These are phyloP conservation scores for Pseudolycoriella hygida DNA, from an alignment of 2,888 invertebrate genomes.

Conservation along the genomic window DNA sequence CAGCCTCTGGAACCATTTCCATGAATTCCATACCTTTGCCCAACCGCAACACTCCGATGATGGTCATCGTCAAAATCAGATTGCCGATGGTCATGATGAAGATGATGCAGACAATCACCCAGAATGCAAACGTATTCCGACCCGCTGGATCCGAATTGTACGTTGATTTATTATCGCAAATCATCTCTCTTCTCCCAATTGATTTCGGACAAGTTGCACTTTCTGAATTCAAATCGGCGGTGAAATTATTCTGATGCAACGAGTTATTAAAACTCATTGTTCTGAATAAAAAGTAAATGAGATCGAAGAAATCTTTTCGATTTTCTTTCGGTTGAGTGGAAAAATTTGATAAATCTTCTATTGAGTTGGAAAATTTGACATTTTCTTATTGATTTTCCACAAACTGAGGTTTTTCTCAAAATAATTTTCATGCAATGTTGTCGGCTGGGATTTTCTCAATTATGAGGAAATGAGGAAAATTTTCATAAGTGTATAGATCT, in stretches of 20 bases:
- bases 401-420: not conserved
- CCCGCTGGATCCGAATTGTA: constrained; percentile 24
- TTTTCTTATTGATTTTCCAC: not conserved
- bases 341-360: not conserved
- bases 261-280: constrained; percentile 25
- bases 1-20: constrained; percentile 58
- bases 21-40: constrained; percentile 74
- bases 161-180: no score
- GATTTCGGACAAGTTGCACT: constrained; percentile 9
- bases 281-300: not conserved
- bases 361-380: no score
- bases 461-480: no score
- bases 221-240: constrained; percentile 24
- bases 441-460: no score
- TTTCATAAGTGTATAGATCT: no score
- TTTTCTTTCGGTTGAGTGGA: not conserved
- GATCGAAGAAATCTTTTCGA: not conserved
- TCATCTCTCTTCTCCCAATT: constrained; percentile 11
- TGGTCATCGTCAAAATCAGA: constrained; percentile 59
- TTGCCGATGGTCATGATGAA: constrained; percentile 62
- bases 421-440: no score
- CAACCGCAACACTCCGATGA: constrained; percentile 60
- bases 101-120: constrained; percentile 55
- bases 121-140: constrained; percentile 47
- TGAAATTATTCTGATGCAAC: constrained; percentile 25